Evolutionary conservation across 2,888 invertebrate species (phyloP).

Genomic region (Pterostichus madidus): DNA sequence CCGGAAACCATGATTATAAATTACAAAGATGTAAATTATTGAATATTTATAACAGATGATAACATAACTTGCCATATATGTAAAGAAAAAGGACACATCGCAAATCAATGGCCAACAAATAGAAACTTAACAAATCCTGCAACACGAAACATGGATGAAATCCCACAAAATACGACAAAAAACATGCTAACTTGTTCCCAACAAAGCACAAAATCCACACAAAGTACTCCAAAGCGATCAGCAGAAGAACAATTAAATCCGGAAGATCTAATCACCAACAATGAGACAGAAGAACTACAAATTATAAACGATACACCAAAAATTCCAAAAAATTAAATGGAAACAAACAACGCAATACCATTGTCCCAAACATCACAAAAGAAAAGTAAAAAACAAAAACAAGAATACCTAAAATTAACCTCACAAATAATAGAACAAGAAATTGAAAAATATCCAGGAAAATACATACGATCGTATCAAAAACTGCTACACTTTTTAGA

Average conservation of each 20-base stretch:
- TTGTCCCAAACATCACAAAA: no score
- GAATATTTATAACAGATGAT: constrained; percentile 4
- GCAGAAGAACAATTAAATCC: constrained; percentile 12
- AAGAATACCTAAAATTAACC: no score
- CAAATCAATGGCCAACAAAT: constrained; percentile 19
- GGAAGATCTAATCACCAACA: no score
- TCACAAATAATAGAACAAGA: no score
- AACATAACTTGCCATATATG: no score
- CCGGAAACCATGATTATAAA: constrained; percentile 66
- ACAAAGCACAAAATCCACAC: no score
- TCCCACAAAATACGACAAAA: background rate
- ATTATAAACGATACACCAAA: background rate
- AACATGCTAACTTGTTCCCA: no score
- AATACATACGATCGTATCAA: no score
- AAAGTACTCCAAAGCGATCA: background rate
- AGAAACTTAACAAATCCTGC: background rate
- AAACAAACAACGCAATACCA: background rate
- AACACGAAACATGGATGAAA: background rate
- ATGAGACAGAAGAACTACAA: background rate
- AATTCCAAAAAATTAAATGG: background rate
- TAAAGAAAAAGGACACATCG: constrained; percentile 24
- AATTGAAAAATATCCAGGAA: no score
- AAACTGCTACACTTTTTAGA: no score
- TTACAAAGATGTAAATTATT: constrained; percentile 58
- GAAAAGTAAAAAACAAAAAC: no score